Evolutionary conservation across 2,797 vertebrate genomes (phyloP).

Genomic region (Eidolon dupreanum): DNA sequence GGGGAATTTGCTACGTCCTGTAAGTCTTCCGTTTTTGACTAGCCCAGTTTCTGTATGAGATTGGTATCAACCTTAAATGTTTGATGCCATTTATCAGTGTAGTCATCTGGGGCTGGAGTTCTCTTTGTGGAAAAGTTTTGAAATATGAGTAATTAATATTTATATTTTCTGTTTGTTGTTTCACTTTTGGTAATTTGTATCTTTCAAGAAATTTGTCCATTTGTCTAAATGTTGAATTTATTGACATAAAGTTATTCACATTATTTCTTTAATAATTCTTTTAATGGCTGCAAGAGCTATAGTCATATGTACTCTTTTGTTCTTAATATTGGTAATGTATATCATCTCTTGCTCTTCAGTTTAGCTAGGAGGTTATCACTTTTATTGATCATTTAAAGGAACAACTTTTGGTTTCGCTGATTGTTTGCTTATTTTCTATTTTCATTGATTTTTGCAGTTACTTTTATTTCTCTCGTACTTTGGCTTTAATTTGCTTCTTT

Average conservation of each 20-base stretch:
- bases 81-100: background rate
- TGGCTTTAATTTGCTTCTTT: slow-evolving; percentile 57
- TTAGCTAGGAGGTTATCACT: background rate
- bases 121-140: slow-evolving; percentile 36
- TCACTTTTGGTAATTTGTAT: slow-evolving; percentile 69
- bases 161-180: slow-evolving; percentile 65
- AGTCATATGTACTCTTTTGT: slow-evolving; percentile 47
- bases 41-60: background rate
- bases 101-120: slow-evolving; percentile 26
- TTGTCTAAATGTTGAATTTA: slow-evolving; percentile 71
- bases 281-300: slow-evolving; percentile 34
- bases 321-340: slow-evolving; percentile 39
- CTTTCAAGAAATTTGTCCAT: slow-evolving; percentile 66
- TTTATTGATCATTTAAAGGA: slow-evolving; percentile 45
- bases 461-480: slow-evolving; percentile 44
- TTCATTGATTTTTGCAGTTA: slow-evolving; percentile 7
- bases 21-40: slow-evolving; percentile 13
- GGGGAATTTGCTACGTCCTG: background rate
- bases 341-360: slow-evolving; percentile 8
- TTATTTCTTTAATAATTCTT: slow-evolving; percentile 54
- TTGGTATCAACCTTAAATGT: background rate
- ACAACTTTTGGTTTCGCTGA: slow-evolving; percentile 34
- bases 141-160: slow-evolving; percentile 61
- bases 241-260: slow-evolving; percentile 46
- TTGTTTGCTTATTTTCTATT: slow-evolving; percentile 39